A percentile compares a stretch with the other conserved stretches of the same genome.
Conservation (phyloP, 2,113 vertebrate species). For the Mus spicilegus region DNA sequence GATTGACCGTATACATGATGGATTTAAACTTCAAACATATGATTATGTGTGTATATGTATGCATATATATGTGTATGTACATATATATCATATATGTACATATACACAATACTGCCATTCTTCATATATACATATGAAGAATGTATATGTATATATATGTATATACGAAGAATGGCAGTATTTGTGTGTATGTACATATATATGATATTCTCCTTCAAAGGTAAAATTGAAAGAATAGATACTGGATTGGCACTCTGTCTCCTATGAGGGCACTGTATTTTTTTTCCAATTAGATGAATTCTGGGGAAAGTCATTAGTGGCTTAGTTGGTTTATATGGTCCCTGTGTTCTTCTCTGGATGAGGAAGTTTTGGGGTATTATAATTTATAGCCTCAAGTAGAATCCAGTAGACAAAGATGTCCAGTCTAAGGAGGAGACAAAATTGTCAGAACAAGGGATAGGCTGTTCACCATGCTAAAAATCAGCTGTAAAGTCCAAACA, state of each 20-base stretch:
- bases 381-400: neutral
- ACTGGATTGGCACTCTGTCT: neutral
- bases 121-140: neutral
- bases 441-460: neutral
- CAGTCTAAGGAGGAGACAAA: neutral
- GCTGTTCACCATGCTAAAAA: neutral
- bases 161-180: neutral
- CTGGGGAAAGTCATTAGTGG: neutral
- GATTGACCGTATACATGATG: neutral
- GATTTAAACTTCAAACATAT: neutral
- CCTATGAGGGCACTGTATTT: neutral
- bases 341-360: rapidly evolving
- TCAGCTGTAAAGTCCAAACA: neutral
- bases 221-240: neutral
- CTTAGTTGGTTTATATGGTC: neutral
- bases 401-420: neutral
- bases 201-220: neutral
- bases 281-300: constrained; percentile 32
- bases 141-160: too few relatives aligned
- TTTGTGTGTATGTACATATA: neutral
- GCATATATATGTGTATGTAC: neutral
- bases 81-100: neutral
- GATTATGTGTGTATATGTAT: too few relatives aligned
- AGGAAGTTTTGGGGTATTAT: neutral
- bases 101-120: too few relatives aligned